Base-by-base conservation (phyloP, 2,797 vertebrate genomes). In the Petrocephalus schoutedeni region DNA sequence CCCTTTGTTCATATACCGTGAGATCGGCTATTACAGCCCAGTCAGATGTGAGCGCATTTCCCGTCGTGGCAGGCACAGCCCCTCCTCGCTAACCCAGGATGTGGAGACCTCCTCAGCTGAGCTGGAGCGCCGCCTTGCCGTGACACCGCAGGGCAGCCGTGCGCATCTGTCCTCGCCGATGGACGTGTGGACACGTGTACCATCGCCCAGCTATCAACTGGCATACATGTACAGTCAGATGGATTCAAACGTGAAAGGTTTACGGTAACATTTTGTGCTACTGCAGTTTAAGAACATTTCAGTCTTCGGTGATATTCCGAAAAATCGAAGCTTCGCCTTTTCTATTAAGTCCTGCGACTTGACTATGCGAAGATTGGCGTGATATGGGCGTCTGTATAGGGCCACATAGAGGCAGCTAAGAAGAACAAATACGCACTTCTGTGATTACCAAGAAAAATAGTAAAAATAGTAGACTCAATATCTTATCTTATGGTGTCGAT, bases 1-100 rank as follows among this genome's bases (percentile, higher is more conserved):
- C 83, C 74, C 59, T 86, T 71, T 57, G 53, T 53, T 84, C 83
- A 74, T 71, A 88, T 64, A 87, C 67, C 71, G 23, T 57, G 49
- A 51, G 89, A 90, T 71, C 89, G 8, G 88, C 89, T 88, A 36
- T 92, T 94, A 91, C 92, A 57, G 36, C 59, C 28, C 32, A 93
- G 93, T 90, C 92, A 57, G n/a, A 89, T 89, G 88, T 85, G 90
- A 93, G 94, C 94, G 94, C 94, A 95, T 94, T 95, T 95, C 95
- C 95, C 95, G 93, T 94, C 1, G 28, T 67, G 86, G 59, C 19
- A 74, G 53, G 2, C 19, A 86, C 90, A 57, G 67, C 89, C 88
- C 93, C 90, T 83, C 90, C 90, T 90, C 54, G 49, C 58, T 64
- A 87, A 87, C 54, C 58, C 86, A 87, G 59, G 86, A 89, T 85